These are phyloP conservation scores for Leptodactylus fuscus DNA, from an alignment of 2,113 vertebrate genomes.

Conservation along the genomic window DNA sequence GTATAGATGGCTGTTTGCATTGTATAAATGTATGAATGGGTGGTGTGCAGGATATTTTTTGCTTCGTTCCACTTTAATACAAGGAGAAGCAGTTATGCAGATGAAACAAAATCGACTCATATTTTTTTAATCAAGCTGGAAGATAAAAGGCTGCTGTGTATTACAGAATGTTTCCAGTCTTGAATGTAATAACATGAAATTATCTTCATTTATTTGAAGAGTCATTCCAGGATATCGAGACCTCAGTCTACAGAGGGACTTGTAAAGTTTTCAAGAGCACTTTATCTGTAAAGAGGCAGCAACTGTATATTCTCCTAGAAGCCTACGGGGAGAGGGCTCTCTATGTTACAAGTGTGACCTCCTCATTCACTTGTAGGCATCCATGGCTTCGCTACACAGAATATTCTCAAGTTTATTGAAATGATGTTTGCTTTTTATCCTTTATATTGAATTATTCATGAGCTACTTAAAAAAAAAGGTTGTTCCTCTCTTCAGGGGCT, in stretches of 20 bases:
- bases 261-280: slow-evolving; percentile 56
- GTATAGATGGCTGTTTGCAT: neutral
- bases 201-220: slow-evolving; percentile 57
- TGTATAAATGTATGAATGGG: neutral
- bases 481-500: too few relatives aligned
- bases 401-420: neutral
- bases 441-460: too few relatives aligned
- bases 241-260: slow-evolving; percentile 38
- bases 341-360: neutral
- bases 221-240: slow-evolving; percentile 38
- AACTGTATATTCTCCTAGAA: slow-evolving; percentile 13
- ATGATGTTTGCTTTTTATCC: neutral
- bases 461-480: too few relatives aligned
- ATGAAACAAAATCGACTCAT: slow-evolving; percentile 26
- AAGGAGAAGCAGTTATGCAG: neutral
- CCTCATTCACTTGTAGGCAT: slow-evolving; percentile 5
- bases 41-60: neutral
- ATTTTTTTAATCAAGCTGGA: slow-evolving; percentile 51
- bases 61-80: slow-evolving; percentile 23
- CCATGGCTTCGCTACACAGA: neutral
- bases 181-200: slow-evolving; percentile 55
- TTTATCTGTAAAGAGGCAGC: slow-evolving; percentile 32
- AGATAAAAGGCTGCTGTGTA: slow-evolving; percentile 37
- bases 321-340: neutral
- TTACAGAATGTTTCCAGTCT: slow-evolving; percentile 41